These are phyloP conservation scores for Pachyuromys duprasi DNA, from an alignment of 2,797 vertebrate genomes.

Conservation along the genomic window DNA sequence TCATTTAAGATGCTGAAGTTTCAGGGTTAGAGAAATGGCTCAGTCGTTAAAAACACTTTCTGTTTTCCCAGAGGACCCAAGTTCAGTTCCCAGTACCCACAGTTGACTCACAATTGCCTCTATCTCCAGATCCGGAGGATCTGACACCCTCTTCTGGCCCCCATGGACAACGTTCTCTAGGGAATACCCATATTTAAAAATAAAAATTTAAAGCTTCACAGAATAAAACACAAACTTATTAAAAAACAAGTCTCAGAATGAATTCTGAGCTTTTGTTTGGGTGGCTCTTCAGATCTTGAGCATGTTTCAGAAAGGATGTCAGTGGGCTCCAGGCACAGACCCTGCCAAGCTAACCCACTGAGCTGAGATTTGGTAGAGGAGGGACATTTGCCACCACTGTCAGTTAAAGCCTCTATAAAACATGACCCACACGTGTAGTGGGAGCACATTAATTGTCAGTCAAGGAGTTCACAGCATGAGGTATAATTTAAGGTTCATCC, in stretches of 20 bases:
- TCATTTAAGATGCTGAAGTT: slow-evolving; percentile 62
- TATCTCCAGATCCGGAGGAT: not conserved
- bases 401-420: slow-evolving; percentile 74
- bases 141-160: not conserved
- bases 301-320: slow-evolving; percentile 36
- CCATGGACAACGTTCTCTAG: not conserved
- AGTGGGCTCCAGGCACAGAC: not conserved
- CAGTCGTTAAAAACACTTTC: not conserved
- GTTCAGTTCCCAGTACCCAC: not conserved
- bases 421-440: slow-evolving; percentile 69
- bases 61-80: not conserved
- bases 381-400: slow-evolving; percentile 62
- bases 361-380: slow-evolving; percentile 4
- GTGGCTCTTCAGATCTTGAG: not conserved
- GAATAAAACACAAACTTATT: not conserved
- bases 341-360: slow-evolving; percentile 19
- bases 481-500: slow-evolving; percentile 84
- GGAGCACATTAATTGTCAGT: slow-evolving; percentile 82
- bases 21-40: not conserved
- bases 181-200: not conserved
- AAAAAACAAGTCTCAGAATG: not conserved
- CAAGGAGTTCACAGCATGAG: slow-evolving; percentile 79
- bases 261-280: slow-evolving; percentile 53
- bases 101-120: not conserved
- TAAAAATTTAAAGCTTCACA: not conserved